These are phyloP conservation scores for Sander vitreus DNA, from an alignment of 2,113 vertebrate genomes.

Conservation along the genomic window DNA sequence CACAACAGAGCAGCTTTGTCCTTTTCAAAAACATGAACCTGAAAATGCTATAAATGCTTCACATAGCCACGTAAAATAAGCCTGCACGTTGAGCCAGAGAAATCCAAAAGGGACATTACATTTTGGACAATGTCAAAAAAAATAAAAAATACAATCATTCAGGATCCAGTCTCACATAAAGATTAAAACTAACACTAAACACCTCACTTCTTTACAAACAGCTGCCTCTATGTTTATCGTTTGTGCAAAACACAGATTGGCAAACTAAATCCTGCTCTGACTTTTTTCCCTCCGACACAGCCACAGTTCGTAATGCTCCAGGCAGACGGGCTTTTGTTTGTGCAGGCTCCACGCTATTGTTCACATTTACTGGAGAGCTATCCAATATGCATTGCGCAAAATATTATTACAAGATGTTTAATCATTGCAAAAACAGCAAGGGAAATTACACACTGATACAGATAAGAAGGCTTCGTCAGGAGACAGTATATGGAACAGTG, in stretches of 20 bases:
- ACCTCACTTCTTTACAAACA: neutral
- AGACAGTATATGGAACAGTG: neutral
- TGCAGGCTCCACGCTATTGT: neutral
- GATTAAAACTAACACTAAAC: neutral
- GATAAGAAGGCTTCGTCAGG: neutral
- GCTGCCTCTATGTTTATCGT: neutral
- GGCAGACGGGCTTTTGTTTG: conserved; percentile 17
- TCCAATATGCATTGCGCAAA: neutral
- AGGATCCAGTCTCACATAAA: neutral
- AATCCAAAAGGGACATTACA: neutral
- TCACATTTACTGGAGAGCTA: neutral
- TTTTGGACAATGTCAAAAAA: neutral
- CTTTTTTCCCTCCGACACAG: neutral
- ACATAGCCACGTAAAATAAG: neutral
- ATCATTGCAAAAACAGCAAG: neutral
- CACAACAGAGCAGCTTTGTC: neutral
- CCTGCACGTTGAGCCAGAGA: neutral
- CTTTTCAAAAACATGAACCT: neutral
- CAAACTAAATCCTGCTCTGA: conserved; percentile 19
- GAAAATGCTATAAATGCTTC: neutral
- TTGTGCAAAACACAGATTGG: conserved; percentile 11
- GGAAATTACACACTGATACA: neutral
- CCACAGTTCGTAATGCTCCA: neutral
- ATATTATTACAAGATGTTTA: neutral
- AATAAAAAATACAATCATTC: neutral